phyloP scores from a whole-genome alignment of 2,888 invertebrate genomes.

The Ethmia dodecea region DNA sequence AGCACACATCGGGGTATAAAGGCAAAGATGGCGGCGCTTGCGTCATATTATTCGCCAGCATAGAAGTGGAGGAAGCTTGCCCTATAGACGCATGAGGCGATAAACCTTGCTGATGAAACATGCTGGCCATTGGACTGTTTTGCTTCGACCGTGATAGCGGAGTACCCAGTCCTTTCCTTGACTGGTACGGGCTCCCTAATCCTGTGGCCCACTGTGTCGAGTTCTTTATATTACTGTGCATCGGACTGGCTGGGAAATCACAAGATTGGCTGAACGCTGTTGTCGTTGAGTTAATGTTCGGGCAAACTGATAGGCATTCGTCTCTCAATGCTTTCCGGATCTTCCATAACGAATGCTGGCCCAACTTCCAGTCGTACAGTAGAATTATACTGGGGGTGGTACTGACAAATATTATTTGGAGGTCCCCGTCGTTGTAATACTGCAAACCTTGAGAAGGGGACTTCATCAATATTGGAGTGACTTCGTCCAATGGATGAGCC shows the following conservation, averaged over 20 bases:
- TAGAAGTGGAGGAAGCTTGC: constrained; percentile 62
- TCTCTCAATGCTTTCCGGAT: constrained; percentile 86
- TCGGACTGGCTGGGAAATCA: constrained; percentile 57
- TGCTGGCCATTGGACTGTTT: constrained; percentile 66
- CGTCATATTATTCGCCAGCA: constrained; percentile 63
- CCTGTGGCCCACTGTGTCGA: constrained; percentile 48
- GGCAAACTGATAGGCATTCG: constrained; percentile 81
- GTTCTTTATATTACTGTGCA: constrained; percentile 53
- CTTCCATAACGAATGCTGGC: constrained; percentile 89
- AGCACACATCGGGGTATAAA: constrained; percentile 89
- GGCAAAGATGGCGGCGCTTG: constrained; percentile 80
- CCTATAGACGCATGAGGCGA: constrained; percentile 67
- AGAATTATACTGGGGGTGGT: constrained; percentile 89
- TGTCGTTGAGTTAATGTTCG: constrained; percentile 62
- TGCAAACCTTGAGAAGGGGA: constrained; percentile 76
- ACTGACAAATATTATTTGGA: constrained; percentile 86
- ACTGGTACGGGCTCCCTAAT: constrained; percentile 59
- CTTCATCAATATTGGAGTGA: constrained; percentile 88
- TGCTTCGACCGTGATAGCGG: constrained; percentile 48
- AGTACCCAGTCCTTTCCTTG: constrained; percentile 43
- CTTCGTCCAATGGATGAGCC: constrained; percentile 93
- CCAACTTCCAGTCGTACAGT: constrained; percentile 86
- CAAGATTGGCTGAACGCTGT: constrained; percentile 62
- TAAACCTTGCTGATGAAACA: constrained; percentile 64
- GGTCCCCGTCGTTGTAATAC: constrained; percentile 80